Evolutionary conservation across 2,797 vertebrate genomes (phyloP).

Genomic region (Clarias fuscus): DNA sequence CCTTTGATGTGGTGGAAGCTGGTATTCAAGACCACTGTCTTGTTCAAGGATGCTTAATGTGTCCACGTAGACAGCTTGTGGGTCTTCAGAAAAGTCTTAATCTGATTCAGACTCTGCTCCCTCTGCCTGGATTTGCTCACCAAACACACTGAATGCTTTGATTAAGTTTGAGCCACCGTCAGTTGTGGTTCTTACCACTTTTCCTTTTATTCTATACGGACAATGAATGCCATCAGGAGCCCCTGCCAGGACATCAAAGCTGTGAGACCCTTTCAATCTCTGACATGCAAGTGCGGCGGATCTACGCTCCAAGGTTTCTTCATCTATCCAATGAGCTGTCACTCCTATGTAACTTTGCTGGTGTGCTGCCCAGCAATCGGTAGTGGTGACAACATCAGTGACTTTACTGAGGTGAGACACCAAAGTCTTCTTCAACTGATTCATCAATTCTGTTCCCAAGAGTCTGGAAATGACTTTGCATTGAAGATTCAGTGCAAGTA

Average conservation of each 20-base stretch:
- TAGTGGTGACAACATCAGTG: neutral
- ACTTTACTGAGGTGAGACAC: slow-evolving; percentile 34
- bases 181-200: slow-evolving; percentile 48
- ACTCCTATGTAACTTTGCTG: neutral
- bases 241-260: slow-evolving; percentile 46
- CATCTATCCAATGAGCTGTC: neutral
- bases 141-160: slow-evolving; percentile 46
- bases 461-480: no score
- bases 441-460: no score
- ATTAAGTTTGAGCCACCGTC: slow-evolving; percentile 52
- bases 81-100: slow-evolving; percentile 22
- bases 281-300: slow-evolving; percentile 35
- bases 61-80: slow-evolving; percentile 33
- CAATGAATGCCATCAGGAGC: slow-evolving; percentile 32
- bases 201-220: slow-evolving; percentile 25
- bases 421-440: no score
- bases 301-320: slow-evolving; percentile 26
- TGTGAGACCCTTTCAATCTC: slow-evolving; percentile 42
- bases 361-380: neutral
- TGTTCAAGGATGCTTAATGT: slow-evolving; percentile 45
- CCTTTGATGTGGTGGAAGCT: slow-evolving; percentile 38
- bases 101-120: slow-evolving; percentile 28
- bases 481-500: no score
- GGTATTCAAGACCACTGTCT: slow-evolving; percentile 44
- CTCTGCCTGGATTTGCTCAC: slow-evolving; percentile 43